Conservation (phyloP, 2,888 invertebrate species). For the Diaprepes abbreviatus region DNA sequence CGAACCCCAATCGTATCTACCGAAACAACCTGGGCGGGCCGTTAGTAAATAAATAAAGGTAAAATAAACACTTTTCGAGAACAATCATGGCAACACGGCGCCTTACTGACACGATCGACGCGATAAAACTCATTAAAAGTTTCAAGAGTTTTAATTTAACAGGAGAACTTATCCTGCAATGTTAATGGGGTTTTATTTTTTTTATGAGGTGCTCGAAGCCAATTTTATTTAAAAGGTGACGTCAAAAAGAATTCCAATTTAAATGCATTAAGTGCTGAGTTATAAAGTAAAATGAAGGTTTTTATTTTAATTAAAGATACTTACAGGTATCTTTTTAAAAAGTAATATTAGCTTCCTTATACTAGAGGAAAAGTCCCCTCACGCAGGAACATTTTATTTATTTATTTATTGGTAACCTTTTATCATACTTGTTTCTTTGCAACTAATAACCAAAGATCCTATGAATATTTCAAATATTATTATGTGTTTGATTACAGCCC, state of each 20-base stretch:
- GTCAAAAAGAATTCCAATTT: neutral
- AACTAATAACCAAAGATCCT: no score
- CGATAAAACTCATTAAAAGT: slow-evolving; percentile 8
- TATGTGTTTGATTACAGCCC: no score
- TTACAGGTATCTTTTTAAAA: no score
- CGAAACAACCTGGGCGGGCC: no score
- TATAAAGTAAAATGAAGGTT: neutral
- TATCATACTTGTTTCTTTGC: no score
- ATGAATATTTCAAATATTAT: no score
- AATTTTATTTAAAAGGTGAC: neutral
- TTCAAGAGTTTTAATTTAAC: slow-evolving; percentile 3
- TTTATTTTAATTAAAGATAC: neutral
- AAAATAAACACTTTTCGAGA: neutral
- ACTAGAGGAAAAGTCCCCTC: no score
- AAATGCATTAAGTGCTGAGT: neutral
- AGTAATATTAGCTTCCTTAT: no score
- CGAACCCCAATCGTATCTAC: no score
- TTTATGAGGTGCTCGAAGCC: neutral
- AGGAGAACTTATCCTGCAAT: neutral
- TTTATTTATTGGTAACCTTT: no score
- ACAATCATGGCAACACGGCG: neutral
- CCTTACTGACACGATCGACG: neutral
- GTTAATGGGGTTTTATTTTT: slow-evolving; percentile 2
- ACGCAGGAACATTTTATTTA: no score
- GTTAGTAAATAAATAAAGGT: neutral